Base-by-base conservation (phyloP, 2,113 vertebrate species). In the Propithecus coquereli region DNA sequence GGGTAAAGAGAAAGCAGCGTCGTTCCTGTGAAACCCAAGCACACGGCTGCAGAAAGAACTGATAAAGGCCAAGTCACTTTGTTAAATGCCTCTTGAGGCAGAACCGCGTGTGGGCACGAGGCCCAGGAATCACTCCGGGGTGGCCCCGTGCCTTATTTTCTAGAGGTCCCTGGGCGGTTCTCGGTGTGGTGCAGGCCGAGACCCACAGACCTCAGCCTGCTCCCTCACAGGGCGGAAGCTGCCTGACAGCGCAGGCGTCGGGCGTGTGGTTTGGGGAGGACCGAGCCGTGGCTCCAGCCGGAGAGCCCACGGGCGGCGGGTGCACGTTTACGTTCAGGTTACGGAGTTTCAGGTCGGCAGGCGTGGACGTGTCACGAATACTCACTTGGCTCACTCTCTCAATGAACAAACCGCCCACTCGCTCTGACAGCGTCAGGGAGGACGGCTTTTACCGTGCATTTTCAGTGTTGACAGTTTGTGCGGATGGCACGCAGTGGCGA, bases 401-500 rank as follows among this genome's bases (percentile, higher is more conserved):
- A 22, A 17, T 0, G 3, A 52, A 10, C 34, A 18, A 18, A 70
- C 27, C 22, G 22, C 66, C 25, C 30, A 0, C 10, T 30, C 23
- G 1, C 22, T 37, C 27, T 11, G 25, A 52, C 18, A 16, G 1
- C 0, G 2, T 23, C 16, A 11, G 52, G n/a, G 1, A 59, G 22
- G 16, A 13, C 6, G 1, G 30, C 52, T 63, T 9, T 23, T 8
- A 3, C 20, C 2, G 18, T 14, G 52, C 14, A n/a, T 3, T 1
- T 70, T 17, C 16, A 17, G 10, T 6, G 52, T 0, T 6, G 1
- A 37, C 5, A 0, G 25, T 32, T 1, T 8, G 30, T 13, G 4
- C 1, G 30, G 40, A 16, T 11, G 3, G 3, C 37, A 10, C 2
- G 0, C 0, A 7, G 66, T 5, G 52, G 73, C 16, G 3, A 3